Evolutionary conservation across 2,797 vertebrate species (phyloP).

Genomic region (Kryptolebias ocellatus): DNA sequence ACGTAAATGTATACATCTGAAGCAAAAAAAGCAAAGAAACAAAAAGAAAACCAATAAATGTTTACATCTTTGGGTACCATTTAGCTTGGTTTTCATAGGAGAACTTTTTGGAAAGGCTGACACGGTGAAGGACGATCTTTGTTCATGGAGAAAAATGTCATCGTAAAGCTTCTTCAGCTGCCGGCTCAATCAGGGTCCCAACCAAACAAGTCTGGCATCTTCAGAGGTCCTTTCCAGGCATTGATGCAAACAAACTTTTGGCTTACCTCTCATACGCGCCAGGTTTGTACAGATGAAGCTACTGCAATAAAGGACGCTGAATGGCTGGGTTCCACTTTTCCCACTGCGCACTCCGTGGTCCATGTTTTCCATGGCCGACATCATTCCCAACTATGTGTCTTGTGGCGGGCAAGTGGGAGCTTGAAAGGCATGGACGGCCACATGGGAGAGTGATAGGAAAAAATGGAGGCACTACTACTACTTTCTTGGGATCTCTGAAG

Average conservation of each 20-base stretch:
- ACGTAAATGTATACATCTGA: constrained; percentile 20
- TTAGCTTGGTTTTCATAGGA: constrained; percentile 75
- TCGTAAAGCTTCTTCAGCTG: constrained; percentile 32
- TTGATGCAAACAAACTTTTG: constrained; percentile 16
- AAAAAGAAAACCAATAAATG: constrained; percentile 74
- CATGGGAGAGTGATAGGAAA: too few relatives aligned
- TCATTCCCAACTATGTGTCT: too few relatives aligned
- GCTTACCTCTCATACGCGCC: constrained; percentile 18
- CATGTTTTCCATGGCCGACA: constrained; percentile 42
- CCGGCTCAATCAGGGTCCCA: constrained; percentile 58
- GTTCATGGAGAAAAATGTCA: constrained; percentile 28
- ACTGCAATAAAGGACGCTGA: constrained; percentile 17
- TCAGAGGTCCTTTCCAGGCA: too few relatives aligned
- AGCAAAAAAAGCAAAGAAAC: constrained; percentile 48
- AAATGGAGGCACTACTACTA: too few relatives aligned
- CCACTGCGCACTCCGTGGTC: constrained; percentile 37
- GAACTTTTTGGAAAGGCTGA: constrained; percentile 74
- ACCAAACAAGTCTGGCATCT: too few relatives aligned
- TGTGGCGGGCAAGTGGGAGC: too few relatives aligned
- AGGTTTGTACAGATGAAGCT: constrained; percentile 25
- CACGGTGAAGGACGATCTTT: constrained; percentile 36
- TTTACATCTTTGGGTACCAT: constrained; percentile 82
- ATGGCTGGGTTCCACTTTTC: constrained; percentile 20
- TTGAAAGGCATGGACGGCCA: too few relatives aligned
- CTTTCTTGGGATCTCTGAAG: too few relatives aligned